Evolutionary conservation across 2,888 invertebrate genomes (phyloP), one percentile per base, ranked within the genome.

Genomic region (Sylvicola cinctus): DNA sequence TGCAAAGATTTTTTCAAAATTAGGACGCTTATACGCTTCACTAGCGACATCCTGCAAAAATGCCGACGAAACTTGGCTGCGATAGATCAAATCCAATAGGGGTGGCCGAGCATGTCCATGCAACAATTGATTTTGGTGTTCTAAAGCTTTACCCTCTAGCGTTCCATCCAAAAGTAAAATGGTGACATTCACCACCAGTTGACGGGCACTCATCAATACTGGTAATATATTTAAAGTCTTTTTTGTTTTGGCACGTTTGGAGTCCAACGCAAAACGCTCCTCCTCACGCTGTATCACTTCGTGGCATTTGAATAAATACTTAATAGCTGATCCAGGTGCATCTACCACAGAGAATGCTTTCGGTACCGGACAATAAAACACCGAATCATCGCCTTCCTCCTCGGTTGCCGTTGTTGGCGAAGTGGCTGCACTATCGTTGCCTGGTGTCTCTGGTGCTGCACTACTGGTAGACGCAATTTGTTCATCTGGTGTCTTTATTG

Each of bases 11-110:
- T 54, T 54, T 38, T 50, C 48, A 40, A 65, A 61, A 28, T 28
- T 28, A 6, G 28, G 28, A 5, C 20, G 61, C 14, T 56, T 54
- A 39, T 63, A 60, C 1, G 65, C 62, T 37, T 66, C 61, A 1
- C 57, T 56, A 2, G 74, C 62, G 8, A 75, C 55, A 40, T 62
- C 61, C 33, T 62, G 60, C n/a, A 76, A 49, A 43, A 74, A 74
- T 1, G 68, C 68, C 23, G 69, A 59, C 1, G 72, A 70, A 8
- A 76, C 54, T 31, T 59, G 63, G 43, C 70, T 68, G 34, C 63
- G 61, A 28, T 74, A 56, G 32, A 75, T 55, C 26, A 68, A 65
- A 36, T 66, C 62, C 5, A 74, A 52, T 15, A 76, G 54, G 2
- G 68, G 60, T 1, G 72, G 69, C 31, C 30, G 17, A 14, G 14